A percentile compares a stretch with the other conserved stretches of the same genome.
These are phyloP conservation scores for Gymnorhina tibicen DNA, from an alignment of 2,113 vertebrate genomes.

Conservation along the genomic window DNA sequence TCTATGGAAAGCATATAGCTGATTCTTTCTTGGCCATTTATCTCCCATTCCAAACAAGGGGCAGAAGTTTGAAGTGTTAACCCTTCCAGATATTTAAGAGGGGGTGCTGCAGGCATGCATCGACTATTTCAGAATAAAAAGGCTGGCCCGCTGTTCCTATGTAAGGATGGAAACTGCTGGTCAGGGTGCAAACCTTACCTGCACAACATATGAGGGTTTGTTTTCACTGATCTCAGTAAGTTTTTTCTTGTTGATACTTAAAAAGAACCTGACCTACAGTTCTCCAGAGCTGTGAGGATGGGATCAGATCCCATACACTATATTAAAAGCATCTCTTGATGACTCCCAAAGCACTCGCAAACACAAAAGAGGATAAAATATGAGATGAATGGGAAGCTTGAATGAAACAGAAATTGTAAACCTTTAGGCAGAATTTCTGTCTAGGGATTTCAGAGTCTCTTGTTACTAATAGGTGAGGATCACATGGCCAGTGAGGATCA, in stretches of 20 bases:
- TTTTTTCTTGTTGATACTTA: neutral
- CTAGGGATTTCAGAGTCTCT: neutral
- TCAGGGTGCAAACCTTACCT: neutral
- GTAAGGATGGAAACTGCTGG: neutral
- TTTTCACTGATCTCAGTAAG: neutral
- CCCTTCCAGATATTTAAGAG: neutral
- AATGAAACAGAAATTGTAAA: conserved; percentile 35
- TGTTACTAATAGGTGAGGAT: neutral
- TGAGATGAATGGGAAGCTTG: conserved; percentile 36
- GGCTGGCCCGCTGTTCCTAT: neutral
- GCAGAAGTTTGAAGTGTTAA: conserved; percentile 16
- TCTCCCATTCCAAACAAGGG: neutral
- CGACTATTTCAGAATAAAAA: neutral
- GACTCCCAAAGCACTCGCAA: conserved; percentile 14
- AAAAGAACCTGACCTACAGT: neutral
- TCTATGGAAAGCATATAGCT: conserved; percentile 37
- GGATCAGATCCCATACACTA: neutral
- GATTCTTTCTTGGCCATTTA: conserved; percentile 20
- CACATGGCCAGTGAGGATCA: neutral
- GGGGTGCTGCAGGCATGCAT: neutral
- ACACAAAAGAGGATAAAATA: conserved; percentile 18
- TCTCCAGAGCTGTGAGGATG: neutral
- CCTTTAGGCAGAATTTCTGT: neutral
- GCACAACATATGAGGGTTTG: rapidly evolving
- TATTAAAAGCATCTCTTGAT: neutral